phyloP scores from a whole-genome alignment of 1,140 invertebrate species.

The Bombyx mandarina region DNA sequence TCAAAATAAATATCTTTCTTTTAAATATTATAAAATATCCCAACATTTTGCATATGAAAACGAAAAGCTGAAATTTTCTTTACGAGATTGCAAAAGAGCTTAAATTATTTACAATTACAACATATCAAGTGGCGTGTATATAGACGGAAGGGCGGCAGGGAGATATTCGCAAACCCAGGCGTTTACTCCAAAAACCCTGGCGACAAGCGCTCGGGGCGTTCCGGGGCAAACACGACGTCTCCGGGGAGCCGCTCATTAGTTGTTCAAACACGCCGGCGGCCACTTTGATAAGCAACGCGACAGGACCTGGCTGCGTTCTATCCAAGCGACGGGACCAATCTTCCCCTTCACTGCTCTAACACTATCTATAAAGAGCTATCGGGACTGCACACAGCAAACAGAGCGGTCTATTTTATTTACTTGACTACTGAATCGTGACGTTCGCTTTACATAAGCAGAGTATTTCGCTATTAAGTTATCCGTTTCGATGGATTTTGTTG shows the following conservation, averaged over 20 bases:
- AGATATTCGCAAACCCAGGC: conserved; percentile 33
- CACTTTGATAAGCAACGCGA: conserved; percentile 51
- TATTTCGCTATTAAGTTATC: too few relatives aligned
- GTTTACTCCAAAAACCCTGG: conserved; percentile 41
- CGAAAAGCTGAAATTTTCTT: too few relatives aligned
- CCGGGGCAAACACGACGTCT: conserved; percentile 43
- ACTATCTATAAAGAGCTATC: conserved; percentile 46
- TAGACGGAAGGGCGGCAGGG: conserved; percentile 21
- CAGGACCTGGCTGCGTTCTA: conserved; percentile 25
- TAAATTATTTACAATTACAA: too few relatives aligned
- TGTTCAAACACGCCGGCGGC: conserved; percentile 60
- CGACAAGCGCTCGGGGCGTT: conserved; percentile 30
- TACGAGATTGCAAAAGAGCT: too few relatives aligned
- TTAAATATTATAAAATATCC: too few relatives aligned
- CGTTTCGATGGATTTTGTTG: too few relatives aligned
- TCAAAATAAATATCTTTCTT: too few relatives aligned
- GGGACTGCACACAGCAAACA: conserved; percentile 36
- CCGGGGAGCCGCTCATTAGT: conserved; percentile 41
- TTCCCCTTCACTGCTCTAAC: conserved; percentile 56
- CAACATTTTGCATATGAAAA: too few relatives aligned
- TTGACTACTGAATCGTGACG: background rate
- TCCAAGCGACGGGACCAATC: conserved; percentile 27
- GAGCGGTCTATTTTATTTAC: conserved; percentile 32
- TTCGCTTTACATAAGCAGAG: too few relatives aligned
- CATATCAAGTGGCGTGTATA: conserved; percentile 2